Base-by-base conservation (phyloP, 2,888 invertebrate genomes). In the Tenthredo notha region DNA sequence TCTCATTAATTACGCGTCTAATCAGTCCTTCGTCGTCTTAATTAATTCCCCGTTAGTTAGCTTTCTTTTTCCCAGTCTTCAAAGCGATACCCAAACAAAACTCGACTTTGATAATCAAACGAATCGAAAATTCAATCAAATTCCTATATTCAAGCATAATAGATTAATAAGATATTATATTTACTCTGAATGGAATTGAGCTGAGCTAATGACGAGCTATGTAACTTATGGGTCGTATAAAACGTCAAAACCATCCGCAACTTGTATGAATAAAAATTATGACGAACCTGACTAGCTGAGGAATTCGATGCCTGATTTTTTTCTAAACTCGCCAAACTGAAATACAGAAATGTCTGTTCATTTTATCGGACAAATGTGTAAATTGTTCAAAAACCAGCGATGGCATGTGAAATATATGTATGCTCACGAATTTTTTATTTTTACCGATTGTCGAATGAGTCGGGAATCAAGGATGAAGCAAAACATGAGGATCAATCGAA, bases 1-100 rank as follows among this genome's bases (percentile, higher is more conserved):
- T 85, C 84, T 70, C 86, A 88, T 86, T 87, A 89, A 89, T 87
- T 86, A 86, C 85, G 37, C 86, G 29, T 47, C 12, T 83, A 83
- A 83, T 67, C 83, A 83, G 33, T 43, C 83, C 25, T 29, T 25
- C 67, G 80, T 61, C 40, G 9, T 61, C 37, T 37, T 37, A 61
- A 80, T 21, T 61, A 80, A 29, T 61, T 80, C 25, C 40, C 12
- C 7, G 29, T 61, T 29, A 33, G 9, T 9, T 15, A 12, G 25
- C 77, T 50, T 50, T 25, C 18, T 29, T 50, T 77, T 9, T 0
- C 2, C 9, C 33, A 33, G 18, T 50, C 75, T 50, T 29, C 29
- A 33, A 40, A 70, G 37, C 10, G 43, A 72, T 72, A 40, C 37
- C 37, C 43, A 72, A 72, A 40, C 5, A 18, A 72, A n/a, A 37